Conservation (phyloP, 2,113 vertebrate genomes). For the Mus musculus region DNA sequence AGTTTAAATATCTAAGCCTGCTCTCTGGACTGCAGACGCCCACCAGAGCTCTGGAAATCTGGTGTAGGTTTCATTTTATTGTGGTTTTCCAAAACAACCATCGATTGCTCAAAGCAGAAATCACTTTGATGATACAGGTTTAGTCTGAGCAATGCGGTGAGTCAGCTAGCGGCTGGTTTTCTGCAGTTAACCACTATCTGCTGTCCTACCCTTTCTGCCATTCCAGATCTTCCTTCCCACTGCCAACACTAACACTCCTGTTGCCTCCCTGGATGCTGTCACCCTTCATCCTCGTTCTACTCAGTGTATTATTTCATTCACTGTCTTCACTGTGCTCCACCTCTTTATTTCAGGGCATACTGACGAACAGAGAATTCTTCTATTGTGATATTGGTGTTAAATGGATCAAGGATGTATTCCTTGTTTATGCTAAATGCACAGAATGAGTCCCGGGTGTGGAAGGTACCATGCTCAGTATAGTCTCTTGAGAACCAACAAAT, state of each 20-base stretch:
- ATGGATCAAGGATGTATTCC: background rate
- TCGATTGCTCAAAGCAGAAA: conserved; percentile 66
- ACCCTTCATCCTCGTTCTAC: background rate
- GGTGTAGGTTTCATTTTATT: conserved; percentile 43
- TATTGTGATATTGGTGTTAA: background rate
- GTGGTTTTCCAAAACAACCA: conserved; percentile 66
- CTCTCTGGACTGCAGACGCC: conserved; percentile 69
- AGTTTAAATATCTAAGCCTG: conserved; percentile 76
- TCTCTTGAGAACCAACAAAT: background rate
- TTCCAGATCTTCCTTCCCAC: background rate
- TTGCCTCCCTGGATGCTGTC: background rate
- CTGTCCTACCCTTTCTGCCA: background rate
- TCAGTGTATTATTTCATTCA: background rate
- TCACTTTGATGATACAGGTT: conserved; percentile 57
- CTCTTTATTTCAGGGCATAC: background rate
- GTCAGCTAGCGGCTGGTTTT: conserved; percentile 3
- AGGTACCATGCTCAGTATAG: background rate
- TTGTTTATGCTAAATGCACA: background rate
- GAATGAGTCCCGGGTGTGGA: fast-evolving
- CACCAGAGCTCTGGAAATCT: conserved; percentile 64
- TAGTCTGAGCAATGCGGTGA: background rate
- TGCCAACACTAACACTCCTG: no score
- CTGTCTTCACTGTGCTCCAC: background rate
- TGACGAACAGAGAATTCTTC: background rate
- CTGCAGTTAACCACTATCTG: background rate